Base-by-base conservation (phyloP, 2,113 vertebrate species). In the Donacobius atricapilla region DNA sequence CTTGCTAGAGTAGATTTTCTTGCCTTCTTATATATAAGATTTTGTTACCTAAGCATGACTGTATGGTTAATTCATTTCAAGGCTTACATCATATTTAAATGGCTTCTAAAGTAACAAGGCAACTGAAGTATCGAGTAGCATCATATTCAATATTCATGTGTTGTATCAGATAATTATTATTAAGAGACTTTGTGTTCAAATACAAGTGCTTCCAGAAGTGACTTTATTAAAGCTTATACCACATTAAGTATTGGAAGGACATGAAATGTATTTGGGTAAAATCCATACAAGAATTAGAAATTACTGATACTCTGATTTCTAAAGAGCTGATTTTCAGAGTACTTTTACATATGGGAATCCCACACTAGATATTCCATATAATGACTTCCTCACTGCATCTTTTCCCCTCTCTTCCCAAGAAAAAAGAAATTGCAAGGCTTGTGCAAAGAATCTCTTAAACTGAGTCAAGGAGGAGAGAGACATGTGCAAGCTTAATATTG, bases 81-180 rank as follows among this genome's bases (percentile, higher is more conserved):
- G 54, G 54, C 77, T 88, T 82, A 47, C 42, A 84, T 90, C 53
- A 64, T 24, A 42, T 20, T 89, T 91, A 81, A 89, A 81, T 48
- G 73, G 17, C 69, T 94, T 61, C 50, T 70, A 48, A 77, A 81
- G 56, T 18, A 89, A 57, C 0, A 16, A 92, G 56, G 51, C 65
- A 66, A 84, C 51, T 23, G 15, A 40, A 85, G 50, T 87, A 92
- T 80, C 44, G 4, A 71, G 63, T 20, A 51, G 25, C 71, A 92
- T 90, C 64, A 50, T 57, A 60, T 58, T 93, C 28, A 57, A 20
- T 45, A 88, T 73, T 91, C 57, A 27, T 39, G 15, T n/a, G 30
- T 73, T 90, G 33, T 85, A 85, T 85, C 82, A 85, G 82, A 79
- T 84, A 83, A 91, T 83, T 35, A 45, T 85, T 92, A 69, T 54